A percentile compares a stretch with the other conserved stretches of the same genome.
phyloP scores from a whole-genome alignment of 2,113 vertebrate species.

The Xiphophorus couchianus region DNA sequence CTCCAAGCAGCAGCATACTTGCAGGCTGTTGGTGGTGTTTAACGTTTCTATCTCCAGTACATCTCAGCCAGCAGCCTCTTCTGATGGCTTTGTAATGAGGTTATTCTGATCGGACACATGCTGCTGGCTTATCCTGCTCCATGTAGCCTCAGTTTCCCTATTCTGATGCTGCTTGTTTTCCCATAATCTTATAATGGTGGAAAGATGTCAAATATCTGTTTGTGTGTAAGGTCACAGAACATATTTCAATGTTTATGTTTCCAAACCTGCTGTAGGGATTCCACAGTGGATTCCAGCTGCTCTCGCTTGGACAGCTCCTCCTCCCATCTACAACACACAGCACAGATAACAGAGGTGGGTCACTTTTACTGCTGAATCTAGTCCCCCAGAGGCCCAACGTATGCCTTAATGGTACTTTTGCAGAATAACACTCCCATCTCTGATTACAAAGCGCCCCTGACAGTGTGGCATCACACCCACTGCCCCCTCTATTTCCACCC shows the following conservation, averaged over 20 bases:
- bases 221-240: conserved; percentile 4
- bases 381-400: conserved; percentile 34
- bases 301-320: conserved; percentile 90
- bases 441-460: conserved; percentile 67
- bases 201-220: conserved; percentile 11
- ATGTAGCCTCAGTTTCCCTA: not conserved
- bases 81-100: conserved; percentile 56
- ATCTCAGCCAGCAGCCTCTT: conserved; percentile 37
- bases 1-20: conserved; percentile 31
- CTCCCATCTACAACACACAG: conserved; percentile 90
- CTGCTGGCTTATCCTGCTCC: conserved; percentile 17
- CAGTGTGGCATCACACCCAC: conserved; percentile 42
- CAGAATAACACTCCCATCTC: conserved; percentile 55
- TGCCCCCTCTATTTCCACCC: conserved; percentile 9
- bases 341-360: conserved; percentile 58
- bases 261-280: conserved; percentile 90
- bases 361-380: conserved; percentile 34
- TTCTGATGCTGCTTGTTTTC: not conserved
- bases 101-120: conserved; percentile 50
- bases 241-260: conserved; percentile 35
- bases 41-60: conserved; percentile 33
- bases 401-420: conserved; percentile 56
- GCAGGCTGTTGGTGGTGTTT: conserved; percentile 29
- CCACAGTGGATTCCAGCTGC: conserved; percentile 90
- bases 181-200: not conserved